Evolutionary conservation across 2,888 invertebrate species (phyloP), one percentile per base, ranked within the genome.

Genomic region (Rotaria macrura): DNA sequence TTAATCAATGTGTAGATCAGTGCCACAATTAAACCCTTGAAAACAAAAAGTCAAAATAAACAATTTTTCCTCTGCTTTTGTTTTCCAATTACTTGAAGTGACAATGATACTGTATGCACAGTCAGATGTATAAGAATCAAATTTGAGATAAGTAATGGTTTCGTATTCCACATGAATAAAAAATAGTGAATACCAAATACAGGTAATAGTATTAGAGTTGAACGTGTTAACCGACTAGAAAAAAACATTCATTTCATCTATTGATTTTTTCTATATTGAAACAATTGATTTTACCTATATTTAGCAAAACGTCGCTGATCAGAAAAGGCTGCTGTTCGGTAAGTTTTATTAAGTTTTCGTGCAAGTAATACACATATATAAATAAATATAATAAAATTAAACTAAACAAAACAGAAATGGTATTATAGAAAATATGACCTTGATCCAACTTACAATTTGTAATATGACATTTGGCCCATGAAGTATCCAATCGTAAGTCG

Each of bases 151-250:
- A 79, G n/a, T 0, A 79, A 43, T 79, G 79, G 79, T 43, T 79
- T 79, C 6, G 43, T 79, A 43, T 79, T 79, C 52, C 52, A 52
- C 52, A 52, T 52, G 10, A 52, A 52, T 52, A 52, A 52, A 52
- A 52, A 52, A 23, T 52, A 52, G 23, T 52, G 52, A 9, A 52
- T 52, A 23, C 52, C 52, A 52, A 52, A 52, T 0, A 52, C 52
- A 23, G 52, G 52, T 23, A 52, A 20, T 43, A 79, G 43, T 4
- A 79, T 79, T 25, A 79, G 34, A 17, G 79, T 79, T 43, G 79
- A 79, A 79, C 79, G 79, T 25, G 79, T 79, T n/a, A 79, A 43
- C 6, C 79, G 79, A 43, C 79, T 79, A 79, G n/a, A n/a, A n/a
- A n/a, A n/a, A n/a, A n/a, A n/a, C n/a, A 52, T 1, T 52, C 6